Percentiles rank a stretch among this genome's conserved stretches.
Conservation (phyloP, 2,888 invertebrate species). For the Lasioglossum oenotherae region DNA sequence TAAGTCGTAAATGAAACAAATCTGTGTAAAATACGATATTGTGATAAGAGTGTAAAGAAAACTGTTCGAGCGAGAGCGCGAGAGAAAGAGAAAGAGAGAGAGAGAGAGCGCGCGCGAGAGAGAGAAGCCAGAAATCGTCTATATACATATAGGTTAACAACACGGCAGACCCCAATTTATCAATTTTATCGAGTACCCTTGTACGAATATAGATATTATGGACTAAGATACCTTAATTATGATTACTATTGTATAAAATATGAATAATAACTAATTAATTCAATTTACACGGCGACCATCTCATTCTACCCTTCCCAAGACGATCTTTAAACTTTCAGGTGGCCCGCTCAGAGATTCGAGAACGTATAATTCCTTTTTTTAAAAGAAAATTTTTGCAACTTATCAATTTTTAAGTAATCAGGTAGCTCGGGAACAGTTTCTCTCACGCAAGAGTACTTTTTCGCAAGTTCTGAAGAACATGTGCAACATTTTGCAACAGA, state of each 20-base stretch:
- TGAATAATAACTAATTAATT: conserved; percentile 84
- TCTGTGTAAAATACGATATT: conserved; percentile 83
- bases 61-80: conserved; percentile 5
- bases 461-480: background rate
- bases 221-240: conserved; percentile 84
- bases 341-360: background rate
- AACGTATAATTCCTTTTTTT: no score
- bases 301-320: conserved; percentile 11
- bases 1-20: conserved; percentile 79
- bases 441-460: background rate
- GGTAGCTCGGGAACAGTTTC: background rate
- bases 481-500: background rate
- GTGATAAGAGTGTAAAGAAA: conserved; percentile 83
- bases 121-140: conserved; percentile 67
- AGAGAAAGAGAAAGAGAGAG: conserved; percentile 22
- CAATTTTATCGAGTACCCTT: conserved; percentile 79
- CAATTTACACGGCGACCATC: conserved; percentile 76
- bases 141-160: conserved; percentile 73
- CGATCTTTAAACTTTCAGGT: background rate
- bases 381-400: no score
- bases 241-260: conserved; percentile 84
- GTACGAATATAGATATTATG: conserved; percentile 82
- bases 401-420: no score
- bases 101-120: conserved; percentile 32
- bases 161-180: conserved; percentile 73